Percentiles rank a stretch among this genome's conserved stretches.
These are phyloP conservation scores for Zoanthus sociatus DNA, from an alignment of 92 coral and sea anemone genomes.

Conservation along the genomic window DNA sequence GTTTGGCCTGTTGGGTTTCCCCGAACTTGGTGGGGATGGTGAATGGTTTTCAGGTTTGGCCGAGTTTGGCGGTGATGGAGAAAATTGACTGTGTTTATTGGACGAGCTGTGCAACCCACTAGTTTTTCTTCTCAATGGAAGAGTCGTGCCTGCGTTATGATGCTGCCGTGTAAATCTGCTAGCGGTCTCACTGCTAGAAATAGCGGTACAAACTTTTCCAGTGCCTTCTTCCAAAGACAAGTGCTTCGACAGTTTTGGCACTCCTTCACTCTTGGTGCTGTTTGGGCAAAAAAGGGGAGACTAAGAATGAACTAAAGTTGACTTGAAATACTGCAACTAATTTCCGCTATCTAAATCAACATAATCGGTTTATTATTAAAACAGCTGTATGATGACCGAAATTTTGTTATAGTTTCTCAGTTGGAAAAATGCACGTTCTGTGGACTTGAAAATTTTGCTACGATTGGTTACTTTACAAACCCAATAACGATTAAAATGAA, in stretches of 20 bases:
- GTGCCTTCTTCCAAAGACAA: slow-evolving; percentile 59
- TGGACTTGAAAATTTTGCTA: too few species aligned
- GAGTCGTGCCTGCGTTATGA: slow-evolving; percentile 8
- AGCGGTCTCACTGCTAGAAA: not conserved
- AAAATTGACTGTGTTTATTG: slow-evolving; percentile 46
- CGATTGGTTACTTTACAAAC: too few species aligned
- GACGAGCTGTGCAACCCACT: slow-evolving; percentile 11
- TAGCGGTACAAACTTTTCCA: not conserved
- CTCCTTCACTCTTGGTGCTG: slow-evolving; percentile 23
- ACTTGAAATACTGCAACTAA: not conserved
- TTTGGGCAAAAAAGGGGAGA: not conserved
- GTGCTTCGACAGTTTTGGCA: not conserved
- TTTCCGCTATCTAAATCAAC: too few species aligned
- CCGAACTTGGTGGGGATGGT: slow-evolving; percentile 96
- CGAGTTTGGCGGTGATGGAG: slow-evolving; percentile 75
- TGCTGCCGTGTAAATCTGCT: not conserved
- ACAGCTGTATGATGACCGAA: too few species aligned
- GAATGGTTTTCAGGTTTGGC: slow-evolving; percentile 53
- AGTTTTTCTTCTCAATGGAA: slow-evolving; percentile 4
- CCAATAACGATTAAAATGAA: too few species aligned
- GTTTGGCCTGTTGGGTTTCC: slow-evolving; percentile 76
- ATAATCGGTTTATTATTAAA: too few species aligned
- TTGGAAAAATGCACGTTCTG: too few species aligned
- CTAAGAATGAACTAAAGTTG: not conserved
- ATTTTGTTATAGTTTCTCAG: too few species aligned